A percentile compares a stretch with the other conserved stretches of the same genome.
Evolutionary conservation across 2,113 vertebrate genomes (phyloP).

Genomic region (Opisthocomus hoazin): DNA sequence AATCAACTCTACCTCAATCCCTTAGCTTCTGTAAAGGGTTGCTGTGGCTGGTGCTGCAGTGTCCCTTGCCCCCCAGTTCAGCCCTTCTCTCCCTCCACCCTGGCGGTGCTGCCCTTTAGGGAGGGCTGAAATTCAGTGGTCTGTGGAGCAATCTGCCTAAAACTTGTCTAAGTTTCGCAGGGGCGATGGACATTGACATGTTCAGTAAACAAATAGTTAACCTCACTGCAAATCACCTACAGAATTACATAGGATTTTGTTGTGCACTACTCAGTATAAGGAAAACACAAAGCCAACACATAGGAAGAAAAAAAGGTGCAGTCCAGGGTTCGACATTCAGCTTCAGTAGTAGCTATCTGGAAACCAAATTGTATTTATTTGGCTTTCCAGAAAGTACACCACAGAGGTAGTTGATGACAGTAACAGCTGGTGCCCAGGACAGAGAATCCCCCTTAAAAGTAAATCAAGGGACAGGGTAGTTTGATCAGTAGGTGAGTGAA

Average conservation of each 20-base stretch:
- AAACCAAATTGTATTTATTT: not conserved
- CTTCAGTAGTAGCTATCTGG: not conserved
- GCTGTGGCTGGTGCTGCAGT: accelerated
- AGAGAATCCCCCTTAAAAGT: not conserved
- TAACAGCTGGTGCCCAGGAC: not conserved
- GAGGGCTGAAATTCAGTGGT: not conserved
- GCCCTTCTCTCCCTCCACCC: not conserved
- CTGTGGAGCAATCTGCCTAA: not conserved
- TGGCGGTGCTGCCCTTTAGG: accelerated
- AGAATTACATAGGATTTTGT: not conserved
- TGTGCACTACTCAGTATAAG: not conserved
- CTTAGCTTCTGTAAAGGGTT: not conserved
- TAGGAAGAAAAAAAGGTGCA: not conserved
- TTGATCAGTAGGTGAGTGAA: not conserved
- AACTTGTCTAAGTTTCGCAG: not conserved
- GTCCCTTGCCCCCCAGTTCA: accelerated
- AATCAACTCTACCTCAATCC: not conserved
- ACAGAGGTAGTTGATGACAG: not conserved
- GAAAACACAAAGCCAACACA: not conserved
- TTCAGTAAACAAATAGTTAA: not conserved
- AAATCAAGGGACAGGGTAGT: not conserved
- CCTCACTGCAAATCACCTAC: not conserved
- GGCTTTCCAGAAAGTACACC: not conserved
- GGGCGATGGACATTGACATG: not conserved
- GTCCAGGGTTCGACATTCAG: not conserved